Base-by-base conservation (phyloP, 2,888 invertebrate species). In the Steinernema carpocapsae region DNA sequence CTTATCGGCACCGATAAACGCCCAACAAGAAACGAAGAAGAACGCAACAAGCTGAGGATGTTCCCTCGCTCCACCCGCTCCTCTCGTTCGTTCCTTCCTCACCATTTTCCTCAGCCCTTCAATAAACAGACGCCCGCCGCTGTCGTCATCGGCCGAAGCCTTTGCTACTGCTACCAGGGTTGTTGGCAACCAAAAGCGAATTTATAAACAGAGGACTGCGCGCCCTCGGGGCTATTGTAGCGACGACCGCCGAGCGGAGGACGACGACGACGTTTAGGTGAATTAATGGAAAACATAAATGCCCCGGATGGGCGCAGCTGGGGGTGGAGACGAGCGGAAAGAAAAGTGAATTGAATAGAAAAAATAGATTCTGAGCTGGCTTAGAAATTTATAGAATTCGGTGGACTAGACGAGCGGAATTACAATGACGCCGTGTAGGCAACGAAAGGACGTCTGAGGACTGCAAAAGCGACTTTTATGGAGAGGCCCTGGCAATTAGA, bases 21-120 rank as follows among this genome's bases (percentile, higher is more conserved):
- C 43, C 10, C 43, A 43, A 14, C 43, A 14, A 43, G 7, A 12
- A 43, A 43, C 7, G 43, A 43, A 43, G 43, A 43, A 43, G n/a
- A 43, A 43, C 43, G 43, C 43, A 14, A 43, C 10, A 14, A 12
- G 7, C 14, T 14, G 14, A 7, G 10, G 43, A 43, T 43, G 10
- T 7, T 43, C 10, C 10, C 7, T 7, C 43, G 43, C 43, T 7
- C 10, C 10, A 43, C 43, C 10, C 43, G 43, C 14, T 14, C 7
- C 43, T 14, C 10, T 14, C 7, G 10, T 43, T 43, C 56, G 26
- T 26, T 22, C 26, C 56, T 12, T 56, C 56, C 22, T 43, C 56
- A 56, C n/a, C n/a, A n/a, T n/a, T n/a, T n/a, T 56, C 56, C 56
- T 56, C 26, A 56, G 56, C 56, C 26, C 10, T 56, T 56, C 56